Percentiles rank a stretch among this genome's conserved stretches.
Conservation (phyloP, 2,888 invertebrate genomes). For the Hybos culiciformis region DNA sequence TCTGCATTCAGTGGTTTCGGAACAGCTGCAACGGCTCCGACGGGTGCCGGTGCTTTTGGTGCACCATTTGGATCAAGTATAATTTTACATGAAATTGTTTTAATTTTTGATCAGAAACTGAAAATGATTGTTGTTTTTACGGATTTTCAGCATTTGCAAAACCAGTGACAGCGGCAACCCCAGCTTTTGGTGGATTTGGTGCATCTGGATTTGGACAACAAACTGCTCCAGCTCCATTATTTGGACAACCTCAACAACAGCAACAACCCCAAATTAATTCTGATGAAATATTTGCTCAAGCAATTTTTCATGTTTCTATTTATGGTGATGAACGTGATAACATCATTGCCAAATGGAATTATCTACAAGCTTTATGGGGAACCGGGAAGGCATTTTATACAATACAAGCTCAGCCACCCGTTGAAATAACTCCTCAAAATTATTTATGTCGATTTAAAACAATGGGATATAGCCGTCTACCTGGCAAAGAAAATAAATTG, state of each 20-base stretch:
- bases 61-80: conserved; percentile 20
- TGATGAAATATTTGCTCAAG: conserved; percentile 56
- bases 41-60: conserved; percentile 37
- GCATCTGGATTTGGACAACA: conserved; percentile 30
- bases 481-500: conserved; percentile 76
- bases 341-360: conserved; percentile 88
- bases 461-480: conserved; percentile 81
- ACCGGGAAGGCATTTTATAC: conserved; percentile 65
- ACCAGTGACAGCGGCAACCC: conserved; percentile 27
- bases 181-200: conserved; percentile 41
- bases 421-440: conserved; percentile 78
- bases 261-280: conserved; percentile 43
- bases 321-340: conserved; percentile 93
- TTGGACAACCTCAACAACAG: conserved; percentile 31
- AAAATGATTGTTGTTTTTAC: not conserved
- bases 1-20: conserved; percentile 28
- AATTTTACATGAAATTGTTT: not conserved
- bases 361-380: conserved; percentile 54
- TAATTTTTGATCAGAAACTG: not conserved
- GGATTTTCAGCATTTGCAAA: conserved; percentile 28
- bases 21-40: conserved; percentile 21
- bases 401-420: conserved; percentile 52
- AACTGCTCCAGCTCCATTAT: conserved; percentile 17
- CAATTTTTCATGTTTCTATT: conserved; percentile 64
- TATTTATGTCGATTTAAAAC: conserved; percentile 89